Evolutionary conservation across 1,140 invertebrate species (phyloP).

Genomic region (Drosophila baimaii): DNA sequence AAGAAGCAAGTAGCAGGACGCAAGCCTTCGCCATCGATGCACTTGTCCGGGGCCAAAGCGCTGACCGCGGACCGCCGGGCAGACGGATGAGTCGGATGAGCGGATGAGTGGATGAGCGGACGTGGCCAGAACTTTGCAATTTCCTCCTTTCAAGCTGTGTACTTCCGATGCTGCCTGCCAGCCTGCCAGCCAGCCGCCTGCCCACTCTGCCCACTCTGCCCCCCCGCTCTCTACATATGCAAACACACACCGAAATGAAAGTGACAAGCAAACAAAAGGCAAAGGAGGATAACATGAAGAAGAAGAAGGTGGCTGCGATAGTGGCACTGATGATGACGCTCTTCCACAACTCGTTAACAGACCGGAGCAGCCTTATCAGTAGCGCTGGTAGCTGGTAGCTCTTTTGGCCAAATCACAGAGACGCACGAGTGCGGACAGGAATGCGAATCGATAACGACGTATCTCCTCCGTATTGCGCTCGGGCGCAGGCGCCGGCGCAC

Average conservation of each 20-base stretch:
- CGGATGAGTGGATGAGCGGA: conserved; percentile 35
- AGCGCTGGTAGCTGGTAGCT: conserved; percentile 21
- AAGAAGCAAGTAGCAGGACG: conserved; percentile 1
- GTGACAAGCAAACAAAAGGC: conserved; percentile 66
- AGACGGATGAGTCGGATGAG: conserved; percentile 3
- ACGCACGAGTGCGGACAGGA: conserved; percentile 14
- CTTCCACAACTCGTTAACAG: conserved; percentile 60
- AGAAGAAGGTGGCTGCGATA: conserved; percentile 5
- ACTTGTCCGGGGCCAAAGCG: conserved; percentile 41
- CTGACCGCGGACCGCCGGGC: conserved; percentile 35
- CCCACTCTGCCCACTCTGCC: conserved; percentile 49
- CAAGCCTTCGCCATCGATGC: conserved; percentile 58
- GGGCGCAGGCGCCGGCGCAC: conserved; percentile 66
- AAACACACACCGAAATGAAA: conserved; percentile 45
- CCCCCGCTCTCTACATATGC: conserved; percentile 36
- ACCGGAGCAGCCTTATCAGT: conserved; percentile 36
- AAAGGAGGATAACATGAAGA: neutral
- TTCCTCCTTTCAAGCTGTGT: conserved; percentile 68
- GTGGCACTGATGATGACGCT: conserved; percentile 25
- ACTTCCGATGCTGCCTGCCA: conserved; percentile 51
- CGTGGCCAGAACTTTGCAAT: conserved; percentile 73
- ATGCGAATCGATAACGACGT: conserved; percentile 47
- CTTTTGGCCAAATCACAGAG: conserved; percentile 20
- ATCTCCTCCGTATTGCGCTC: conserved; percentile 9
- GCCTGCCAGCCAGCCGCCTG: conserved; percentile 4